phyloP scores from a whole-genome alignment of 2,113 vertebrate species.

The Melanotaenia duboulayi region DNA sequence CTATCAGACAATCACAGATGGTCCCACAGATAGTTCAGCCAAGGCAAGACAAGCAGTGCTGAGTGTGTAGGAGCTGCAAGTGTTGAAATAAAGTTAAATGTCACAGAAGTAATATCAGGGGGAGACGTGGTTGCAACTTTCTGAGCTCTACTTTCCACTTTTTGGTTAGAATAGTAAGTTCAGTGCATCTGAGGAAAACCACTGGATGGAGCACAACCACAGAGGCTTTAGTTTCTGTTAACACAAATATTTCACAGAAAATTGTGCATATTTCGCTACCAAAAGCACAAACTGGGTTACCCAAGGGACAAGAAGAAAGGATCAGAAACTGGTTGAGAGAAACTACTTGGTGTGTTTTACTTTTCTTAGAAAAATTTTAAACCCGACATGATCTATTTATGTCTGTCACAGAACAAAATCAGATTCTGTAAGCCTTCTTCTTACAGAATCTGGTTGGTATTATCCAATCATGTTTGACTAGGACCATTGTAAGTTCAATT shows the following conservation, averaged over 20 bases:
- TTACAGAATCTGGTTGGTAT: too few relatives aligned
- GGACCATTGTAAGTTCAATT: too few relatives aligned
- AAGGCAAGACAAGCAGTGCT: slow-evolving; percentile 1
- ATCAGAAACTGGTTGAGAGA: neutral
- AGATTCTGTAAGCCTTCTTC: too few relatives aligned
- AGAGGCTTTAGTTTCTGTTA: neutral
- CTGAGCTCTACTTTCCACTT: too few relatives aligned
- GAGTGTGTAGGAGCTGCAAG: neutral
- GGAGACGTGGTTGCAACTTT: too few relatives aligned
- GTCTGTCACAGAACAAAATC: neutral
- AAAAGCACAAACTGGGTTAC: neutral
- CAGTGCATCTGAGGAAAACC: neutral
- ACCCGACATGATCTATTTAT: neutral
- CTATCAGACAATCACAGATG: neutral
- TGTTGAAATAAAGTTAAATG: slow-evolving; percentile 4
- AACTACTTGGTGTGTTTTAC: neutral
- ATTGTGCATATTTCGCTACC: too few relatives aligned
- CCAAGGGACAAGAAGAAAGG: neutral
- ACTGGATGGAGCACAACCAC: neutral
- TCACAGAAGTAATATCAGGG: too few relatives aligned
- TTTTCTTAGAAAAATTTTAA: too few relatives aligned
- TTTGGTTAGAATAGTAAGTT: too few relatives aligned
- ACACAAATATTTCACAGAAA: neutral
- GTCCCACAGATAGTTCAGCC: neutral
- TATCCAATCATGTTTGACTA: too few relatives aligned